Evolutionary conservation across 2,797 vertebrate species (phyloP), one percentile per base, ranked within the genome.

Genomic region (Brotula barbata): DNA sequence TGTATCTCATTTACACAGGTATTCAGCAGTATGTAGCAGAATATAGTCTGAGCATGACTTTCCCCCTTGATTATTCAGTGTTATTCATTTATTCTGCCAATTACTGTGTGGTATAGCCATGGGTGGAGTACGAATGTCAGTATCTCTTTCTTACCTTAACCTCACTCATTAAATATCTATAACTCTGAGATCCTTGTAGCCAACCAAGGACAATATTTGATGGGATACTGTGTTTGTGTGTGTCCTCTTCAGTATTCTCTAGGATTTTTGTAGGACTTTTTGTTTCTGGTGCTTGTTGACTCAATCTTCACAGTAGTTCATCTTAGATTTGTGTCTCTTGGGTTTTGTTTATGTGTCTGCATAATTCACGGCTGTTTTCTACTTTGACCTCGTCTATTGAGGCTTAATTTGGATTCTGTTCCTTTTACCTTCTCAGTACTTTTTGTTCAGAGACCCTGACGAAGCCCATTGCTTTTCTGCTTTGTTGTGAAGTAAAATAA

Each of bases 21-120:
- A 60, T 67, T 71, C 61, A 22, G 16, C 25, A 44, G 48, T 15
- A 58, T 13, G 61, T 48, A 19, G 25, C 40, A 1, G 5, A 56
- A 23, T 46, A n/a, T 17, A 62, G 51, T 49, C 48, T 47, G 44
- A 73, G 31, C 43, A 20, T 67, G 65, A 76, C 71, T 73, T 78
- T 61, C 45, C 66, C 44, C 55, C 60, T 40, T 50, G 46, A 68
- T 81, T 77, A 80, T 84, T 67, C 71, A 60, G 44, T 61, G 69
- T 43, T 70, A 77, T 82, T 76, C 61, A 83, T 82, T 77, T 66
- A 80, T 80, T 68, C 77, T 46, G 58, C 66, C 73, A 83, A 78
- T 85, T 82, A 83, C 58, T 69, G 60, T 69, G 60, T 63, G 46
- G 68, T 68, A 40, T 58, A 52, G 76, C 61, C 60, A 48, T 2